Base-by-base conservation (phyloP, 92 coral and sea anemone species). In the Epizoanthus stellaris region DNA sequence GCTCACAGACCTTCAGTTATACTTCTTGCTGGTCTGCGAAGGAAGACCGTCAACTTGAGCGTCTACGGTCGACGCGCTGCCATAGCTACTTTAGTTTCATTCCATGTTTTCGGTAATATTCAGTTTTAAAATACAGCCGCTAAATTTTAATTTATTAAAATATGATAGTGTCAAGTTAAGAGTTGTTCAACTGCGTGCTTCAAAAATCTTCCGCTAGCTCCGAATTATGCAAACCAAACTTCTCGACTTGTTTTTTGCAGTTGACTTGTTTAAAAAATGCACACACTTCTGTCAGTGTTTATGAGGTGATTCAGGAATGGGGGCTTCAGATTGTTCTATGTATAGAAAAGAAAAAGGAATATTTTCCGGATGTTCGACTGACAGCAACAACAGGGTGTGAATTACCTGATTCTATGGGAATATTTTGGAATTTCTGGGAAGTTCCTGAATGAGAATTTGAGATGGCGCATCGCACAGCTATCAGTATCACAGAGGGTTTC, bases 291-390 rank as follows among this genome's bases (percentile, higher is more conserved):
- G 14, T 4, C 13, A 16, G 71, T 67, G 40, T 67, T 14, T 30
- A 40, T 67, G 1, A 34, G 71, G 72, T 67, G 72, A 38, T 68
- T 2, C 20, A 2, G 73, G 73, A 68, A 68, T 76, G 82, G 43
- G 68, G 49, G 2, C 20, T 14, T 12, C 15, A 3, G 40, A 25
- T 19, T 40, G 16, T 16, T 42, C 8, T 19, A 14, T 15, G 36
- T 30, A 30, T 30, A 6, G 11, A 16, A 15, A 53, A 57, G 64
- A 61, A 17, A 66, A 43, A 47, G 54, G 47, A 79, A 38, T 45
- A 17, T 16, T 21, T 21, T 40, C 30, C 34, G 70, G 45, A 34
- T 43, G 43, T 4, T 17, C 52, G 9, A 34, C 49, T 53, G 70
- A 40, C 25, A 38, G 17, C 43, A 17, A 60, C 54, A 30, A 42